Percentiles rank a stretch among this genome's conserved stretches.
Evolutionary conservation across 2,113 vertebrate species (phyloP).

Genomic region (Periophthalmodon schlosseri): DNA sequence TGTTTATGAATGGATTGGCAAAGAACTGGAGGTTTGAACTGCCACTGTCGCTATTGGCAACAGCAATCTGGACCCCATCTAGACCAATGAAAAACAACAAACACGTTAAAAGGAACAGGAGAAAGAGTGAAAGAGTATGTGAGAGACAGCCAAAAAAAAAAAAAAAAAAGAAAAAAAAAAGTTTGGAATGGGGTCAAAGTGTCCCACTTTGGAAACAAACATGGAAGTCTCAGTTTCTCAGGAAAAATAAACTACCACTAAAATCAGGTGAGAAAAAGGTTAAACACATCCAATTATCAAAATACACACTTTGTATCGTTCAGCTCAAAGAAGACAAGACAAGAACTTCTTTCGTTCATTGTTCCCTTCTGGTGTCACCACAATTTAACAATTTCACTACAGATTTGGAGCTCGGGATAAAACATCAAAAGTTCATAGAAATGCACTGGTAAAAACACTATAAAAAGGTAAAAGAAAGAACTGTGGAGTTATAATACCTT

Average conservation of each 20-base stretch:
- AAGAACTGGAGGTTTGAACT: slow-evolving; percentile 64
- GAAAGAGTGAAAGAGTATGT: slow-evolving; percentile 49
- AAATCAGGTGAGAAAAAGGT: slow-evolving; percentile 33
- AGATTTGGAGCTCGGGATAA: background rate
- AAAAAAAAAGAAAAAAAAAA: slow-evolving; percentile 19
- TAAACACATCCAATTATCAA: slow-evolving; percentile 4
- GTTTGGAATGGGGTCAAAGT: slow-evolving; percentile 52
- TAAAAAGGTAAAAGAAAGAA: background rate
- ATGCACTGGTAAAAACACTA: background rate
- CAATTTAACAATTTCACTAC: background rate
- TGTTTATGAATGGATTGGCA: slow-evolving; percentile 70
- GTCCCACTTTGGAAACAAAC: slow-evolving; percentile 69
- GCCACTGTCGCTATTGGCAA: slow-evolving; percentile 71
- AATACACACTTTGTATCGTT: background rate
- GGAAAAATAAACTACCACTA: slow-evolving; percentile 35
- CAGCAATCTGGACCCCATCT: slow-evolving; percentile 69
- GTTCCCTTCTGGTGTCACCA: background rate
- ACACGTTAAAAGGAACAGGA: slow-evolving; percentile 60
- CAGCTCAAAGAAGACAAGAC: background rate
- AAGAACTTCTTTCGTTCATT: background rate
- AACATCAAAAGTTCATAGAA: background rate
- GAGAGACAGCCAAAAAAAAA: slow-evolving; percentile 44
- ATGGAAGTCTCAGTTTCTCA: slow-evolving; percentile 64
- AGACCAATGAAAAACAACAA: slow-evolving; percentile 68
- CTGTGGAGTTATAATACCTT: no score